Percentiles rank a stretch among this genome's conserved stretches.
Evolutionary conservation across 2,888 invertebrate genomes (phyloP).

Genomic region (Dorcus hopei): DNA sequence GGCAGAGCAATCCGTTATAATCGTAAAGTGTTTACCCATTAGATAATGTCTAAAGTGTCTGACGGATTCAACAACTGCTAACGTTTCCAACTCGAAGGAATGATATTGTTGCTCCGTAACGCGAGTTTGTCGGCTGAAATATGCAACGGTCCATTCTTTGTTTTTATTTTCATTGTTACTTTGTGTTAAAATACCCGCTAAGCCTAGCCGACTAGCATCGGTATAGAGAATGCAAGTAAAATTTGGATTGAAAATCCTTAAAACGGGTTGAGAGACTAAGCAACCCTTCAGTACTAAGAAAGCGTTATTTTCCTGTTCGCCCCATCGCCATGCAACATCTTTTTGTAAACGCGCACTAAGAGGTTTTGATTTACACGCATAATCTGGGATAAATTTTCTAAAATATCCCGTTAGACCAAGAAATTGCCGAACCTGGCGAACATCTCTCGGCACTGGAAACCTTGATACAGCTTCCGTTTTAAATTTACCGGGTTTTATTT

Average conservation of each 20-base stretch:
- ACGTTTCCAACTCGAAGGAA: too few species aligned
- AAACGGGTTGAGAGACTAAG: slow-evolving; percentile 18
- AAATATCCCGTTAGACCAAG: slow-evolving; percentile 10
- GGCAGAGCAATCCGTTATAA: too few species aligned
- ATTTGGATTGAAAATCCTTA: slow-evolving; percentile 21
- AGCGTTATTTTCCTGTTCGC: slow-evolving; percentile 13
- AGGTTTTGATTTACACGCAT: slow-evolving; percentile 19
- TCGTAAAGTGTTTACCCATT: too few species aligned
- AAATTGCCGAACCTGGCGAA: slow-evolving; percentile 1
- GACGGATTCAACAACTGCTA: too few species aligned
- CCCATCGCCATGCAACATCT: slow-evolving; percentile 19
- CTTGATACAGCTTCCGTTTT: not conserved
- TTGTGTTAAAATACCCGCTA: slow-evolving; percentile 32
- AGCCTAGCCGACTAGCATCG: slow-evolving; percentile 29
- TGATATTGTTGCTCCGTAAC: too few species aligned
- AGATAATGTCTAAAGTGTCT: too few species aligned
- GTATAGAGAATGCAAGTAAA: slow-evolving; percentile 25
- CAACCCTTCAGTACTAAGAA: slow-evolving; percentile 22
- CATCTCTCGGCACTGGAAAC: not conserved
- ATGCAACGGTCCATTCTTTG: too few species aligned
- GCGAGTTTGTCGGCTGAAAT: too few species aligned
- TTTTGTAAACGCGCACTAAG: slow-evolving; percentile 26
- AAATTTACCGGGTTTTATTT: not conserved
- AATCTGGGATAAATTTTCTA: slow-evolving; percentile 7
- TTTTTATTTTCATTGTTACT: too few species aligned